A percentile compares a stretch with the other conserved stretches of the same genome.
These are phyloP conservation scores for Eupithecia insigniata DNA, from an alignment of 2,888 invertebrate species.

Conservation along the genomic window DNA sequence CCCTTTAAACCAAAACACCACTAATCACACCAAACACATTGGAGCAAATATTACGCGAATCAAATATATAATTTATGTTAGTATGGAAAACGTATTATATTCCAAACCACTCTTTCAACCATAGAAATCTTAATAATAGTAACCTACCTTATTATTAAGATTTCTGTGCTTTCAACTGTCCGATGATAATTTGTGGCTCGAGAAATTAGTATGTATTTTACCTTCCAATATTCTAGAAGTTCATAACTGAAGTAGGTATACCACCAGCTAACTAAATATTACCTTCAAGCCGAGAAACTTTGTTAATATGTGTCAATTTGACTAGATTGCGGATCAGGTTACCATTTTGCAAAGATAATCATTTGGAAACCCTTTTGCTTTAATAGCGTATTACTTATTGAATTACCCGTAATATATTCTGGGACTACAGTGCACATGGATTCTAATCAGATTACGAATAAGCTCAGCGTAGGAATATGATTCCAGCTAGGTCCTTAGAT, in stretches of 20 bases:
- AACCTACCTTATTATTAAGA: too few species aligned
- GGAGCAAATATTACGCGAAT: too few species aligned
- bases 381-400: background rate
- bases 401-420: slow-evolving; percentile 11
- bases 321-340: slow-evolving; percentile 4
- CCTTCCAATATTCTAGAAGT: background rate
- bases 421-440: background rate
- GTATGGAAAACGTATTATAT: too few species aligned
- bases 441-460: slow-evolving; percentile 10
- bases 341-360: slow-evolving; percentile 6
- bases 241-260: background rate
- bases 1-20: too few species aligned
- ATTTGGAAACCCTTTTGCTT: slow-evolving; percentile 11
- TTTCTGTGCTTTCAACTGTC: too few species aligned
- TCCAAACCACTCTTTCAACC: background rate
- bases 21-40: too few species aligned
- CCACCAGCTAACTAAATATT: background rate
- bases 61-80: too few species aligned
- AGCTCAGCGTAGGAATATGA: slow-evolving; percentile 5
- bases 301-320: slow-evolving; percentile 8
- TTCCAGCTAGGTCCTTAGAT: slow-evolving; percentile 1
- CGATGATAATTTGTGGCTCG: too few species aligned
- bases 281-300: slow-evolving; percentile 5
- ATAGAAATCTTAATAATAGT: too few species aligned
- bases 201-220: background rate